Percentiles rank a stretch among this genome's conserved stretches.
Evolutionary conservation across 1,140 invertebrate genomes (phyloP).

Genomic region (Hycleus phaleratus): DNA sequence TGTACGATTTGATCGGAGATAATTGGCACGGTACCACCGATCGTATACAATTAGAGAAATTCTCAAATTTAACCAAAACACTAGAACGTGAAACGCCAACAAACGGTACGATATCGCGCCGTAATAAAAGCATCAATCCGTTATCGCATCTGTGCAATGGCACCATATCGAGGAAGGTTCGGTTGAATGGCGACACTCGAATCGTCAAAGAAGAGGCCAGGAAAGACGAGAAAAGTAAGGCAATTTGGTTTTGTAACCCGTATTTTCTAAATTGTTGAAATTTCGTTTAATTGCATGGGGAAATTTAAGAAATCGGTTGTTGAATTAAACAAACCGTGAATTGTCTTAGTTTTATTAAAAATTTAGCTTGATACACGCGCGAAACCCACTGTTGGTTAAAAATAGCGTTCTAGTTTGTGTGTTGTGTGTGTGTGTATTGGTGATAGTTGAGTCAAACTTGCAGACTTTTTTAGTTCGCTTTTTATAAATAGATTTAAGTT

Average conservation of each 20-base stretch:
- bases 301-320: background rate
- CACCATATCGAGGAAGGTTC: background rate
- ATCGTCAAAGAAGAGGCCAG: too few species aligned
- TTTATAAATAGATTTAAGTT: constrained; percentile 6
- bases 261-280: too few species aligned
- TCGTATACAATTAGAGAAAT: constrained; percentile 18
- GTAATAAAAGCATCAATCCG: constrained; percentile 34
- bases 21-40: constrained; percentile 38
- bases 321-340: background rate
- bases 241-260: too few species aligned
- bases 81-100: constrained; percentile 18
- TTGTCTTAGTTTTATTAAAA: background rate
- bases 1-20: constrained; percentile 39
- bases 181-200: too few species aligned
- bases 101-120: background rate
- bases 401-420: background rate
- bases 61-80: constrained; percentile 23
- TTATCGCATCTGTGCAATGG: constrained; percentile 27
- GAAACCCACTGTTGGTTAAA: background rate
- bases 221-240: too few species aligned
- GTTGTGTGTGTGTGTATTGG: background rate
- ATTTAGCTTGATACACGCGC: background rate
- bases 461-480: constrained; percentile 21
- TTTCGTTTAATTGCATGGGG: too few species aligned
- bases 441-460: constrained; percentile 3